These are phyloP conservation scores for Neotoxoptera formosana DNA, from an alignment of 1,140 invertebrate genomes.

Conservation along the genomic window DNA sequence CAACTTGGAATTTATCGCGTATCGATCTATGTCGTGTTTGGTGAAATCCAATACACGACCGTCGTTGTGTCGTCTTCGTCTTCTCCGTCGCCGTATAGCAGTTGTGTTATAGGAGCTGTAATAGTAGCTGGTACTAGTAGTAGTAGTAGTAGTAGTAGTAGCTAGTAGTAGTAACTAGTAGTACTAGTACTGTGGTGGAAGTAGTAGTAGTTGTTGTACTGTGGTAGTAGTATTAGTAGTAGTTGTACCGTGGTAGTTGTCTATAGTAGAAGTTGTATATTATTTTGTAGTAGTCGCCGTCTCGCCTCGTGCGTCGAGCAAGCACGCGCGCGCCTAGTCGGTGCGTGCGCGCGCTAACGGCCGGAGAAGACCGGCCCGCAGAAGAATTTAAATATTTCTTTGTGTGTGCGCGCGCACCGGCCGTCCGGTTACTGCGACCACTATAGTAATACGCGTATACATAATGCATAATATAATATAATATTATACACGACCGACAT, in stretches of 20 bases:
- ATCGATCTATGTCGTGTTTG: neutral
- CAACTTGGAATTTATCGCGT: neutral
- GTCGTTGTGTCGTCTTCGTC: neutral
- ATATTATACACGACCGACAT: constrained; percentile 31
- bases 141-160: no score
- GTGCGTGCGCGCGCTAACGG: neutral
- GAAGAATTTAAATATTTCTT: constrained; percentile 42
- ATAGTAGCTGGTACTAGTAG: no score
- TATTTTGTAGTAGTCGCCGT: neutral
- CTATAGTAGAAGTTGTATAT: neutral
- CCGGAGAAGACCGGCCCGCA: neutral
- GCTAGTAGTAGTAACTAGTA: no score
- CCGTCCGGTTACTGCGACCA: neutral
- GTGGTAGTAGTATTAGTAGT: neutral
- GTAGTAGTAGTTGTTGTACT: no score
- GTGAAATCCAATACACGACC: neutral
- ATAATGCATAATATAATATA: constrained; percentile 8
- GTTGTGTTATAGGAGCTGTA: no score
- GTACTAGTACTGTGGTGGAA: no score
- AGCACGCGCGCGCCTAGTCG: no score
- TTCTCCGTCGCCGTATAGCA: neutral
- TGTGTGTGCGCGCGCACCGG: neutral
- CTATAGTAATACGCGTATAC: neutral
- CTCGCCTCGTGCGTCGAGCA: neutral
- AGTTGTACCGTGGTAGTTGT: neutral